Evolutionary conservation across 2,113 vertebrate species (phyloP), one percentile per base, ranked within the genome.

Genomic region (Oryzias melastigma): DNA sequence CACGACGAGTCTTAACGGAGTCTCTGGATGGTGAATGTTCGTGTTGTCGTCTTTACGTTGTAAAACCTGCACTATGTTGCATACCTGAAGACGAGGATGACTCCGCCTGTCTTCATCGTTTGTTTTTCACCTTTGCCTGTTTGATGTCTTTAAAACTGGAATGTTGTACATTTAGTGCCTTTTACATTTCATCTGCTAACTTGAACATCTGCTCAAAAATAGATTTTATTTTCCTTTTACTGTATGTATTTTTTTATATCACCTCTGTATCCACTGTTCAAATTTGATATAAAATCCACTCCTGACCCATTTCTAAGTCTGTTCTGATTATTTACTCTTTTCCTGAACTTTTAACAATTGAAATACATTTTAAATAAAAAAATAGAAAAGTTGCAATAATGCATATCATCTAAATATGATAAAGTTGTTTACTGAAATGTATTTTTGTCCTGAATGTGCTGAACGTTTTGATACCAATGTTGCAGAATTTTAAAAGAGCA

Each of bases 151-250:
- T 70, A 85, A 89, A 92, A 92, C 91, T 92, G 90, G 91, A 92
- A 90, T 88, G 80, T 85, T 86, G 85, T 88, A 87, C 85, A 88
- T 89, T 87, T 89, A 89, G 89, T 92, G 91, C 91, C 90, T 92
- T 92, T 89, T 86, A 82, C 87, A 91, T 91, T 91, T 90, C 76
- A 85, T 86, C 81, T 82, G 84, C 88, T 88, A 86, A 91, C 84
- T 88, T 84, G 46, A 88, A 87, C 82, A 82, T 80, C 75, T 85
- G 84, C 84, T 88, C 65, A 48, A 68, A 78, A 84, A 85, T 80
- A 73, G 46, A 85, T 71, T 87, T 86, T 90, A 88, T 86, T 89
- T 89, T 88, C 59, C 70, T 79, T 78, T 89, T 80, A 82, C 75
- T 89, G 78, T 87, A 86, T 86, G 77, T 89, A 80, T 85, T 84